These are phyloP conservation scores for Steatornis caripensis DNA, from an alignment of 2,113 vertebrate species.

Conservation along the genomic window DNA sequence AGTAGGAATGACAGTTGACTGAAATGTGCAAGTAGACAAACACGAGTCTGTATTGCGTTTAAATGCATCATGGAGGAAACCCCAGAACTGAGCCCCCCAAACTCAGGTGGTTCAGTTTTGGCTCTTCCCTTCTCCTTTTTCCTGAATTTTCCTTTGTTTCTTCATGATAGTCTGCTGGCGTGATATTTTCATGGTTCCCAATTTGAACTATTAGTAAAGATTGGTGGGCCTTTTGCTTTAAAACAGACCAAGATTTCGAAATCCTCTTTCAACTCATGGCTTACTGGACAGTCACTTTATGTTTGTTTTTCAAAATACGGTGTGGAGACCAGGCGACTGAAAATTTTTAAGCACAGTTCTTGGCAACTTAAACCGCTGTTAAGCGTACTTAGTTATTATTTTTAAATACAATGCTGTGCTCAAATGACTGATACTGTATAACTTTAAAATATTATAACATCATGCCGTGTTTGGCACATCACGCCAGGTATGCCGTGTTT, in stretches of 20 bases:
- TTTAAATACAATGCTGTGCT: not conserved
- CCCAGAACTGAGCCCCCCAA: not conserved
- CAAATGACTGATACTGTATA: not conserved
- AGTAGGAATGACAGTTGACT: not conserved
- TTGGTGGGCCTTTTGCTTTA: not conserved
- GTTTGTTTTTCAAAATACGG: not conserved
- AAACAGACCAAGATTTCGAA: not conserved
- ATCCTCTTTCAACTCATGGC: not conserved
- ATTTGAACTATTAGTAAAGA: not conserved
- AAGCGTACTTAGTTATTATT: not conserved
- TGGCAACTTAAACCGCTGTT: not conserved
- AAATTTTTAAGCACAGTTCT: not conserved
- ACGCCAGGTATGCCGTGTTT: not conserved
- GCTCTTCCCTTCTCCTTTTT: not conserved
- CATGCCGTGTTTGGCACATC: not conserved
- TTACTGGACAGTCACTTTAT: not conserved
- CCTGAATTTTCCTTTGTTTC: not conserved
- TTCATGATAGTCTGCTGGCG: not conserved
- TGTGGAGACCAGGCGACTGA: not conserved
- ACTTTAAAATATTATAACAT: not conserved
- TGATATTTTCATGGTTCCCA: not conserved
- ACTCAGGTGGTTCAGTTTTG: not conserved
- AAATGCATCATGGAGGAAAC: not conserved
- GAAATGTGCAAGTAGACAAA: not conserved
- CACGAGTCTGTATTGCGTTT: not conserved